Conservation (phyloP, 35 echinoderm and acorn worm genomes). For the Ptychodera flava region DNA sequence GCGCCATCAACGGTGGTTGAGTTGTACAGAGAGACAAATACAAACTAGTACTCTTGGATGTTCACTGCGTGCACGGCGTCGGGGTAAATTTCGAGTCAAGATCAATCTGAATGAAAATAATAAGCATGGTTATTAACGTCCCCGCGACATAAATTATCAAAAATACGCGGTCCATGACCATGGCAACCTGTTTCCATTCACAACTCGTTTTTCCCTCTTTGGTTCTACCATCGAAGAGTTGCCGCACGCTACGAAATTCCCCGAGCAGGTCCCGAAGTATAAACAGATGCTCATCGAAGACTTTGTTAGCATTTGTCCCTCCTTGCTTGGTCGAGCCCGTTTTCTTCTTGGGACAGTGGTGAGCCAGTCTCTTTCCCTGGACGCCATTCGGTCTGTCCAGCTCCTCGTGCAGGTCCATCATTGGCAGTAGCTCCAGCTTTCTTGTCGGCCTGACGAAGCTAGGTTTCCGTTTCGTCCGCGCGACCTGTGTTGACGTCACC, state of each 20-base stretch:
- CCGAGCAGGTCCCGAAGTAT: conserved; percentile 60
- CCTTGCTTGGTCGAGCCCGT: not conserved
- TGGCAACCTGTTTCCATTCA: conserved; percentile 97
- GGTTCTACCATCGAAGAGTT: conserved; percentile 47
- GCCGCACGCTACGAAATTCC: conserved; percentile 69
- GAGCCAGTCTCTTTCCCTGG: not conserved
- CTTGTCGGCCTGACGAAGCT: not conserved
- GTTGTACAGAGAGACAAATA: too few species aligned
- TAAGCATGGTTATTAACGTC: conserved; percentile 74
- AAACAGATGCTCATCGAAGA: not conserved
- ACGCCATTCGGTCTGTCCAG: not conserved
- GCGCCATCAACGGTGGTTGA: too few species aligned
- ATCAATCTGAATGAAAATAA: conserved; percentile 4
- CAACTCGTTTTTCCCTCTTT: conserved; percentile 52
- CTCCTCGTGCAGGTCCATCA: not conserved
- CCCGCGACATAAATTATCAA: conserved; percentile 86
- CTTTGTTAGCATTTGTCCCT: too few species aligned
- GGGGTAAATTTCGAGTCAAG: not conserved
- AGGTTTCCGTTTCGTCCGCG: not conserved
- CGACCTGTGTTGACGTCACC: not conserved
- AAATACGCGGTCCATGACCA: conserved; percentile 84
- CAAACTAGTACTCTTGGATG: too few species aligned
- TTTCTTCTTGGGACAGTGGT: not conserved
- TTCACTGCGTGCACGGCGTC: not conserved
- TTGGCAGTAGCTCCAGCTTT: not conserved